These are phyloP conservation scores for Parnassius orleans DNA, from an alignment of 2,888 invertebrate genomes.

Conservation along the genomic window DNA sequence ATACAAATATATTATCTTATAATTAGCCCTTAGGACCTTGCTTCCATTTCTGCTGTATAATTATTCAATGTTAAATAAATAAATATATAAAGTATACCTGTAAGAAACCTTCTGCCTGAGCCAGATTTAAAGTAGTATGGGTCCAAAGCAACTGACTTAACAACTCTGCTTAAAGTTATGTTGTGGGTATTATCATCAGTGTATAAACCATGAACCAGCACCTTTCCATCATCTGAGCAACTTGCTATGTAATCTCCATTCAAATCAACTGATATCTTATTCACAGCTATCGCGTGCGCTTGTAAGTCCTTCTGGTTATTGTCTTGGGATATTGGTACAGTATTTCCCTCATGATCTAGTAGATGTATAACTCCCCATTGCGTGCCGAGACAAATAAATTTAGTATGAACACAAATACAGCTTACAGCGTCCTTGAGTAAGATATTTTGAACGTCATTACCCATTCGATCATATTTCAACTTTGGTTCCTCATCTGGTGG, in stretches of 20 bases:
- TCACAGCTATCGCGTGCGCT: conserved; percentile 94
- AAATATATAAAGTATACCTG: conserved; percentile 56
- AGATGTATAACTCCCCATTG: conserved; percentile 95
- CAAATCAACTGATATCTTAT: conserved; percentile 95
- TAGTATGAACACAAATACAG: conserved; percentile 95
- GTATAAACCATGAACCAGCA: conserved; percentile 93
- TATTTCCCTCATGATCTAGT: conserved; percentile 95
- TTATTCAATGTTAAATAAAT: no score
- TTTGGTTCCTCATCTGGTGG: conserved; percentile 87
- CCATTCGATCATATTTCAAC: conserved; percentile 93
- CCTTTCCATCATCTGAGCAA: conserved; percentile 94
- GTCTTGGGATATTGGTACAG: conserved; percentile 76
- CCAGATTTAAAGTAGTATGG: conserved; percentile 89
- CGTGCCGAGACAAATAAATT: conserved; percentile 96
- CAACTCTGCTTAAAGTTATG: conserved; percentile 88
- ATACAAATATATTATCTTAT: no score
- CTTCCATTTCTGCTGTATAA: no score
- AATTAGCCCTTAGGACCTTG: no score
- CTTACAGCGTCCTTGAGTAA: conserved; percentile 91
- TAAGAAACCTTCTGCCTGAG: conserved; percentile 90
- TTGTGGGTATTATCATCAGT: conserved; percentile 90
- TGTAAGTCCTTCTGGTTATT: conserved; percentile 86
- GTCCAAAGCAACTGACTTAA: conserved; percentile 93
- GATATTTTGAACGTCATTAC: conserved; percentile 92
- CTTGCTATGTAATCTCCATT: conserved; percentile 97